Conservation (phyloP, 2,888 invertebrate genomes). For the Pomacea canaliculata region DNA sequence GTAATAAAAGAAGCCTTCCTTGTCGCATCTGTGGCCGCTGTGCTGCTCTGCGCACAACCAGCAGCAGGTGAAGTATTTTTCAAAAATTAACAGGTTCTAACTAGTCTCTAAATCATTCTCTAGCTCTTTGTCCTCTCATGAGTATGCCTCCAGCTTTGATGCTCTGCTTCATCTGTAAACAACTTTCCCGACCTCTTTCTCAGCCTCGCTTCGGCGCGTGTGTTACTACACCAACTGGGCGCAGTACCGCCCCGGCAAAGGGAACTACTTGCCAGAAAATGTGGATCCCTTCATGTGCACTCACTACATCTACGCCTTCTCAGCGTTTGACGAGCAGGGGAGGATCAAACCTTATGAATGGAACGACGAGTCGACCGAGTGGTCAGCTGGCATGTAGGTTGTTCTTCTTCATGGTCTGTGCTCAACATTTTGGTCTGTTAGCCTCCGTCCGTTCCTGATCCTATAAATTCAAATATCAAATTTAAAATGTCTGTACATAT, state of each 20-base stretch:
- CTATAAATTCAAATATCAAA: no score
- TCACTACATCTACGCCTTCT: slow-evolving; percentile 96
- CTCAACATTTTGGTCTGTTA: not conserved
- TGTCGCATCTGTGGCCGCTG: no score
- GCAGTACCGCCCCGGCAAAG: slow-evolving; percentile 91
- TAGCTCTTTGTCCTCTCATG: not conserved
- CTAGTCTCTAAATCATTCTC: not conserved
- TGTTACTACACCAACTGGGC: slow-evolving; percentile 99
- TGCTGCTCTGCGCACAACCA: no score
- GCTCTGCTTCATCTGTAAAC: no score
- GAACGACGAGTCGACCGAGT: slow-evolving; percentile 80
- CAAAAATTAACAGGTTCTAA: no score
- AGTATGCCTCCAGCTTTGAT: no score
- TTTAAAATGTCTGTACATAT: no score
- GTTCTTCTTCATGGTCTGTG: not conserved
- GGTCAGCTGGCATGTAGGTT: slow-evolving; percentile 40
- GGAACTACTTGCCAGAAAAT: slow-evolving; percentile 93
- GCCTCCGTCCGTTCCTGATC: no score
- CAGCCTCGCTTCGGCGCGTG: slow-evolving; percentile 77
- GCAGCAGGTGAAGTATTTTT: no score
- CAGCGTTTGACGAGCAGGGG: slow-evolving; percentile 64
- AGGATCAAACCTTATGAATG: slow-evolving; percentile 94
- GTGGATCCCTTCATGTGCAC: slow-evolving; percentile 95
- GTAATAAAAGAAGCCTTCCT: no score
- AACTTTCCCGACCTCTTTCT: no score